These are phyloP conservation scores for Melikaiella ostensackeni DNA, from an alignment of 2,888 invertebrate genomes.

Conservation along the genomic window DNA sequence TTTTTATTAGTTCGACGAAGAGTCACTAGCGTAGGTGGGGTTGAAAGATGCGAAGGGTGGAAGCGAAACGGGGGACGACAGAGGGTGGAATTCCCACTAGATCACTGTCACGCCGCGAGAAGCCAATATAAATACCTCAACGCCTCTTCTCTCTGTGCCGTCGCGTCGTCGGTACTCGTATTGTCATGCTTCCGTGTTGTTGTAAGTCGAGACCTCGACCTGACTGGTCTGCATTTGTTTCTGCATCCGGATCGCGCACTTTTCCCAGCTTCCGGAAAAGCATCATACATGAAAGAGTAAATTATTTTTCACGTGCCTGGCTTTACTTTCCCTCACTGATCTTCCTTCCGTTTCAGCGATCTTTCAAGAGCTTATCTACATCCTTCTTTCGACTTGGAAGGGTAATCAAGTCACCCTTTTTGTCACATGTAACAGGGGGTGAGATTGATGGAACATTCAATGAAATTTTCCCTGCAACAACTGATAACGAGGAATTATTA, in stretches of 20 bases:
- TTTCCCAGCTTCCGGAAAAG: constrained; percentile 1
- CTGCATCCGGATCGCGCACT: constrained; percentile 13
- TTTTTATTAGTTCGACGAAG: constrained; percentile 71
- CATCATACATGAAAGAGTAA: constrained; percentile 33
- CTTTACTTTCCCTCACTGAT: constrained; percentile 21
- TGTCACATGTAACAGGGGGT: neutral
- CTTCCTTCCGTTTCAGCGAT: neutral
- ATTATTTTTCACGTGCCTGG: constrained; percentile 10
- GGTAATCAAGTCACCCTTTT: neutral
- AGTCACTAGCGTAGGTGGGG: constrained; percentile 51
- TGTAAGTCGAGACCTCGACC: constrained; percentile 54
- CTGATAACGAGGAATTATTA: no score
- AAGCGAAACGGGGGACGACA: constrained; percentile 52
- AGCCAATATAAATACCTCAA: constrained; percentile 77
- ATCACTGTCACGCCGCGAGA: constrained; percentile 75
- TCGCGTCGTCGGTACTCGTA: constrained; percentile 58
- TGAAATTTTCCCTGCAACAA: neutral
- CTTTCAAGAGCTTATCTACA: constrained; percentile 24
- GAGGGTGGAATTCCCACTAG: constrained; percentile 63
- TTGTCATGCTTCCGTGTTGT: constrained; percentile 53
- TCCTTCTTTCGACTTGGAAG: neutral
- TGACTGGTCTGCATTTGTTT: constrained; percentile 50
- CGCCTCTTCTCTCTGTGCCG: constrained; percentile 60
- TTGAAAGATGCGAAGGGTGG: constrained; percentile 44
- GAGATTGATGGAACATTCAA: neutral